Conservation (phyloP, 1,140 invertebrate genomes). For the Teleopsis dalmanni region DNA sequence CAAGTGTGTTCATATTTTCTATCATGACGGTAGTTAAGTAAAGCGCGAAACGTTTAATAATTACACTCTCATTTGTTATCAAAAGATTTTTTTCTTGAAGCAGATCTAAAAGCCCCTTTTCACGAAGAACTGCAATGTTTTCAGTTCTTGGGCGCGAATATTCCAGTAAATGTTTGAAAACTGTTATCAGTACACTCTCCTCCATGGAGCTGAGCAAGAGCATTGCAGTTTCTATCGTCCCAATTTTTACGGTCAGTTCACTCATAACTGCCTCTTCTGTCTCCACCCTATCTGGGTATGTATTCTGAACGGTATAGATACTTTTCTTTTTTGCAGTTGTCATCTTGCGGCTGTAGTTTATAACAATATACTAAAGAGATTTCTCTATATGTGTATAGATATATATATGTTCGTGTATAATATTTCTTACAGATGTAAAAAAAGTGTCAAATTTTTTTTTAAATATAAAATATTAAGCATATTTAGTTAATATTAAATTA, state of each 20-base stretch:
- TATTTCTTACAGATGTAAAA: too few relatives aligned
- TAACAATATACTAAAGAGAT: too few relatives aligned
- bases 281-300: constrained; percentile 28
- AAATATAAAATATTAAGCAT: too few relatives aligned
- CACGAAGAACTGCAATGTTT: constrained; percentile 24
- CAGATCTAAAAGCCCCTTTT: constrained; percentile 20
- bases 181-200: constrained; percentile 21
- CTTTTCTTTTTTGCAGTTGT: constrained; percentile 22
- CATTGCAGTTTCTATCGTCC: constrained; percentile 22
- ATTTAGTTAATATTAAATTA: too few relatives aligned
- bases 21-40: constrained; percentile 24
- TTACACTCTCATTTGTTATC: constrained; percentile 17
- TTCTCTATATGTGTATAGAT: too few relatives aligned
- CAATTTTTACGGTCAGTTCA: constrained; percentile 22
- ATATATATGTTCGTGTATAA: too few relatives aligned
- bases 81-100: constrained; percentile 25
- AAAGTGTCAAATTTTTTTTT: too few relatives aligned
- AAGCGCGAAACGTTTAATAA: constrained; percentile 28
- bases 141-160: constrained; percentile 24
- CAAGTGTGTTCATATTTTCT: constrained; percentile 22
- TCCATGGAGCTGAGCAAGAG: constrained; percentile 28
- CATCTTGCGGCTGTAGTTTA: too few relatives aligned
- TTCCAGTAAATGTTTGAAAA: constrained; percentile 29
- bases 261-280: constrained; percentile 21
- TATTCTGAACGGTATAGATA: constrained; percentile 22